Conservation (phyloP, 2,113 vertebrate species). For the Eudyptes chrysolophus region DNA sequence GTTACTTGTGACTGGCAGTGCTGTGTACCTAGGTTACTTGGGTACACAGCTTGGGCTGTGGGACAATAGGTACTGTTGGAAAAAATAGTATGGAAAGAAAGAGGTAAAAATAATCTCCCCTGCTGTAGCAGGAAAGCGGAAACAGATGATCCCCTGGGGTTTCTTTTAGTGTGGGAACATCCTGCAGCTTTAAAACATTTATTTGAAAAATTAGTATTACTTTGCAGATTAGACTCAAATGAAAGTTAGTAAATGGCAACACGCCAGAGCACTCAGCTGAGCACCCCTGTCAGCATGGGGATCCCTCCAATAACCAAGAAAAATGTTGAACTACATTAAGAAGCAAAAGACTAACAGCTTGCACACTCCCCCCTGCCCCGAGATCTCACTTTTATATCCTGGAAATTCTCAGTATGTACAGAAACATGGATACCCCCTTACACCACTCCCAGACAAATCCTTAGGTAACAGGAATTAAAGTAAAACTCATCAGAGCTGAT, state of each 20-base stretch:
- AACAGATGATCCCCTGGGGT: background rate
- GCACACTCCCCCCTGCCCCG: background rate
- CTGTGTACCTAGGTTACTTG: background rate
- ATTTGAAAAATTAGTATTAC: conserved; percentile 16
- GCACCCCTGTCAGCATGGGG: background rate
- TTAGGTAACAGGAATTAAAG: background rate
- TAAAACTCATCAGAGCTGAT: background rate
- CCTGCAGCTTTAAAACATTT: background rate
- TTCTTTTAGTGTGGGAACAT: conserved; percentile 9
- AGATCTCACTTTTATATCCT: background rate
- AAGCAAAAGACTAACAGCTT: background rate
- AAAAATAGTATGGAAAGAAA: background rate
- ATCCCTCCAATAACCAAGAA: background rate
- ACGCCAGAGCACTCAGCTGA: background rate
- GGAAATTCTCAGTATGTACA: background rate
- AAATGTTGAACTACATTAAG: background rate
- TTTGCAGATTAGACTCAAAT: background rate
- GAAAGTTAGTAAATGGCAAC: background rate
- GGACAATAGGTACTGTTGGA: background rate
- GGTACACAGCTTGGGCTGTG: too few species aligned
- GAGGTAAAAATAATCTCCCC: background rate
- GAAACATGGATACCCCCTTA: background rate
- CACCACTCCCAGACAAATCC: background rate
- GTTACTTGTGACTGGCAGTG: background rate
- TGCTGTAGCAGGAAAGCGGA: background rate